Percentiles rank a stretch among this genome's conserved stretches.
Evolutionary conservation across 1,140 invertebrate species (phyloP).

Genomic region (Melipona quadrifasciata): DNA sequence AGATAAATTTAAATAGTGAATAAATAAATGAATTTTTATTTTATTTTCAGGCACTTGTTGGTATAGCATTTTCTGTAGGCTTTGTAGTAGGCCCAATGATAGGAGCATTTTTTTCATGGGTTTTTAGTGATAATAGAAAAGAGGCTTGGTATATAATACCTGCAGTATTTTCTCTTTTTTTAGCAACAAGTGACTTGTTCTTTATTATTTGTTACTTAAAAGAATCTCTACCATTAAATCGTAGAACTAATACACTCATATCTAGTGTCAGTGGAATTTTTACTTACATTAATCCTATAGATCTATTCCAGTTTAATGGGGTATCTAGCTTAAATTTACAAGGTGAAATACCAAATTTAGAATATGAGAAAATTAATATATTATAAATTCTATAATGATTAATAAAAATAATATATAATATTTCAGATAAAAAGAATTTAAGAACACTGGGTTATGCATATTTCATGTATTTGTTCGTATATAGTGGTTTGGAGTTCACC

Average conservation of each 20-base stretch:
- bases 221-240: constrained; percentile 92
- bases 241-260: constrained; percentile 85
- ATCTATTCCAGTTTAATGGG: constrained; percentile 84
- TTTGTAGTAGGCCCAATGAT: constrained; percentile 98
- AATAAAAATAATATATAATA: constrained; percentile 16
- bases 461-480: constrained; percentile 97
- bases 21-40: constrained; percentile 9
- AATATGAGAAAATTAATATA: constrained; percentile 57
- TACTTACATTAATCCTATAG: constrained; percentile 88
- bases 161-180: constrained; percentile 91
- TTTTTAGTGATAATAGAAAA: constrained; percentile 83
- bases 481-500: constrained; percentile 98
- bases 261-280: constrained; percentile 87
- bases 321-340: constrained; percentile 66
- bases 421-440: constrained; percentile 86
- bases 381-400: background rate
- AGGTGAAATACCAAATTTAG: constrained; percentile 56
- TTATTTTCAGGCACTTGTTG: constrained; percentile 93
- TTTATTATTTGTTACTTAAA: constrained; percentile 90
- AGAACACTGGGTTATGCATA: constrained; percentile 92
- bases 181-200: constrained; percentile 90
- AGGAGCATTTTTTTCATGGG: constrained; percentile 94
- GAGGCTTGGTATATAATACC: constrained; percentile 91
- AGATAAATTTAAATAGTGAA: constrained; percentile 7
- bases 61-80: constrained; percentile 98